Base-by-base conservation (phyloP, 2,797 vertebrate species). In the Rhadinocentrus ornatus region DNA sequence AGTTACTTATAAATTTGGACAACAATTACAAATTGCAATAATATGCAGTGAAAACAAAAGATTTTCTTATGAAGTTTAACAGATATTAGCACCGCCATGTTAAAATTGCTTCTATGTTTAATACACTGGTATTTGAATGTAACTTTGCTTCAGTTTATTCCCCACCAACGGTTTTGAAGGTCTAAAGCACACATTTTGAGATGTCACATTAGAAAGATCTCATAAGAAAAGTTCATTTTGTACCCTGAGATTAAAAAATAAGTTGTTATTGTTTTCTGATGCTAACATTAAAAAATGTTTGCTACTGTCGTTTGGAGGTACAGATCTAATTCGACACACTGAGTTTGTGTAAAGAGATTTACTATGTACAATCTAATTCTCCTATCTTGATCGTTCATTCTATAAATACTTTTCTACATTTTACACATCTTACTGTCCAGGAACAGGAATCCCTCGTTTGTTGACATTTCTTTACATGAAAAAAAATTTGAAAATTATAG, bases 1-100 rank as follows among this genome's bases (percentile, higher is more conserved):
- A 22, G 46, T 22, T 48, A 20, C 20, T 46, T n/a, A 46, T n/a
- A 32, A 0, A 27, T 62, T 35, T 55, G 24, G 29, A 69, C 50
- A 37, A 60, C 3, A n/a, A 18, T 6, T 26, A 10, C 11, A n/a
- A 46, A 15, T 18, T 13, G 24, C 11, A 24, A 24, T 3, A 60
- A 15, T 39, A 26, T 46, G 62, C 0, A 69, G 56, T 29, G 32
- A 37, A 81, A 59, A 60, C 27, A 62, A 20, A 12, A 20, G n/a
- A 26, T 56, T 50, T 68, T 60, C 54, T 34, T 27, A 12, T 48
- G 29, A 48, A 65, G 1, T 65, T 27, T 12, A 46, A 39, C 18
- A 65, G 41, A 71, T 66, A 39, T 48, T 2, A 66, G 18, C 13
- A 31, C 11, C 6, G 5, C 31, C 12, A 1, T 35, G 56, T 6